Percentiles rank a stretch among this genome's conserved stretches.
Evolutionary conservation across 2,113 vertebrate species (phyloP).

Genomic region (Psittacula cyanocephala): DNA sequence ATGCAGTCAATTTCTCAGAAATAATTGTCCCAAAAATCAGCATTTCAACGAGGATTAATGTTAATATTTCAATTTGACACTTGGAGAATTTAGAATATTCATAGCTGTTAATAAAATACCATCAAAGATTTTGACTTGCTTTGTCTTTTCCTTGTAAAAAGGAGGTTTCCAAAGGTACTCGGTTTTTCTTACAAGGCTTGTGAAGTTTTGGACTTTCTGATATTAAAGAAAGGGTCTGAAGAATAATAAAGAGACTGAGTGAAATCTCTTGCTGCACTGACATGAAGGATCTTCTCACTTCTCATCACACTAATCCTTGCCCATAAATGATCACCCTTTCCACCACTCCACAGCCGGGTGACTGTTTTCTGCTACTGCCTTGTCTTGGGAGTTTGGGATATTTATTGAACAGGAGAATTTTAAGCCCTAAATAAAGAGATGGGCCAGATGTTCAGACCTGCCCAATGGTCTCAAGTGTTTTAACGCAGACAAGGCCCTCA

Average conservation of each 20-base stretch:
- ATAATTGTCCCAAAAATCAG: background rate
- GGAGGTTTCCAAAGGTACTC: background rate
- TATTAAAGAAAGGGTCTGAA: background rate
- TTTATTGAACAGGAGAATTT: background rate
- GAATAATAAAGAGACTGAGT: background rate
- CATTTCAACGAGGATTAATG: background rate
- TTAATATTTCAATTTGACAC: background rate
- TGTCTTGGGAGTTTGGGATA: background rate
- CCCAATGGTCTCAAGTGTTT: background rate
- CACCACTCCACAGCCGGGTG: background rate
- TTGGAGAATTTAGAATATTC: background rate
- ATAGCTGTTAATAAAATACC: background rate
- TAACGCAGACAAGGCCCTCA: background rate
- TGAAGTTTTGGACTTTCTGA: background rate
- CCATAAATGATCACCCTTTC: background rate
- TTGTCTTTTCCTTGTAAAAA: background rate
- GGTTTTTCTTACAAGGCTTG: background rate
- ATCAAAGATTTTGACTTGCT: background rate
- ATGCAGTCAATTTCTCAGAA: background rate
- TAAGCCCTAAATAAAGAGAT: background rate
- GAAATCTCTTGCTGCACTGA: background rate
- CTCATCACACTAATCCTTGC: background rate
- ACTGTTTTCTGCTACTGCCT: background rate
- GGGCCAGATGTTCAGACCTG: background rate
- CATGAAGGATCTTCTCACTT: background rate